Evolutionary conservation across 2,888 invertebrate genomes (phyloP).

Genomic region (Gryllus longicercus): DNA sequence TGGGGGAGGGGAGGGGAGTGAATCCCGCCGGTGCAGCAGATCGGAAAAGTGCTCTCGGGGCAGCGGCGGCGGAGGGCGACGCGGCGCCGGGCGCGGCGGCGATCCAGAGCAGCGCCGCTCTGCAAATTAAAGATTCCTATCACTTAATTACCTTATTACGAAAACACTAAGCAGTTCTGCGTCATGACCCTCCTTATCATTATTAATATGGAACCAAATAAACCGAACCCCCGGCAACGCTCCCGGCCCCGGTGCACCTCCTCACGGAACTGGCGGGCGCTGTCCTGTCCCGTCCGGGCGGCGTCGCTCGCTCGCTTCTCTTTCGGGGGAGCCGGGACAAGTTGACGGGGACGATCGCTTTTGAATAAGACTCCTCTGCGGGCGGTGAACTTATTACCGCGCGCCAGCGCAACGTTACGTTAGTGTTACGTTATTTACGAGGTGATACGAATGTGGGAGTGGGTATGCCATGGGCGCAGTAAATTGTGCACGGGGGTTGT

Average conservation of each 20-base stretch:
- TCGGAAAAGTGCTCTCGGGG: neutral
- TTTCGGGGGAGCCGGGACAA: too few relatives aligned
- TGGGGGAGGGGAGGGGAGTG: too few relatives aligned
- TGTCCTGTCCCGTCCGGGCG: too few relatives aligned
- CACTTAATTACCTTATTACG: conserved; percentile 17
- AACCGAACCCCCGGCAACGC: neutral
- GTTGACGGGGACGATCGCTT: too few relatives aligned
- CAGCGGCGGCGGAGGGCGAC: neutral
- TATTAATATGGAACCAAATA: conserved; percentile 17
- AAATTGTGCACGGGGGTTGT: neutral
- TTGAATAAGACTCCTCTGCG: too few relatives aligned
- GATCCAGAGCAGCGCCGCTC: conserved; percentile 1
- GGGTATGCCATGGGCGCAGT: neutral
- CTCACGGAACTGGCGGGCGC: too few relatives aligned
- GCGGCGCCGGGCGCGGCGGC: neutral
- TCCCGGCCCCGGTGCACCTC: too few relatives aligned
- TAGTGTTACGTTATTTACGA: neutral
- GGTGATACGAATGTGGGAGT: neutral
- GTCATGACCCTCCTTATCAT: conserved; percentile 10
- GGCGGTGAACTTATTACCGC: too few relatives aligned
- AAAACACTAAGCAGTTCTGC: conserved; percentile 8
- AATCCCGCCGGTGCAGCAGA: too few relatives aligned
- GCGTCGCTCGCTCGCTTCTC: too few relatives aligned
- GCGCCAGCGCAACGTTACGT: neutral
- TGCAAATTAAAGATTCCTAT: conserved; percentile 17